These are phyloP conservation scores for Drosophila cardini DNA, from an alignment of 1,140 invertebrate species.

Conservation along the genomic window DNA sequence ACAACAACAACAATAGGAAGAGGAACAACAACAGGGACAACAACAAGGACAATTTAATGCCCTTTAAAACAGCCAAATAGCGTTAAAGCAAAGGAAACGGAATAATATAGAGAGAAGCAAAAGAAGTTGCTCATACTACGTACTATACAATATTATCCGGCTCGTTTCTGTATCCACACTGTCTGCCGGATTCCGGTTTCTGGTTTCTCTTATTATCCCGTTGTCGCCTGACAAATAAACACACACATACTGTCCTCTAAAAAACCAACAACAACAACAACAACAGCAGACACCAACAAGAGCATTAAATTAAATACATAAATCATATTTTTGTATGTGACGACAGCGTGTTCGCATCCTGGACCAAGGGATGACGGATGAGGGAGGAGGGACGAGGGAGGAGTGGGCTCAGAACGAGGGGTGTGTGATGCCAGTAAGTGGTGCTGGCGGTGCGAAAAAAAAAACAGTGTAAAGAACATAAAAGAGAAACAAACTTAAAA, in stretches of 20 bases:
- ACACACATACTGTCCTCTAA: constrained; percentile 59
- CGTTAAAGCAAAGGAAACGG: constrained; percentile 71
- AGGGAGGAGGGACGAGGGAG: constrained; percentile 8
- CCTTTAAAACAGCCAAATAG: constrained; percentile 78
- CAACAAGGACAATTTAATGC: constrained; percentile 71
- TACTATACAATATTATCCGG: not conserved
- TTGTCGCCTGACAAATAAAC: constrained; percentile 82
- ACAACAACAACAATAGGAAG: constrained; percentile 5
- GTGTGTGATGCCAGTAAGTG: constrained; percentile 19
- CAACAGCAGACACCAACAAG: constrained; percentile 47
- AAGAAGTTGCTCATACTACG: not conserved
- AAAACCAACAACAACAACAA: constrained; percentile 27
- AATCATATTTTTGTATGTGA: constrained; percentile 74
- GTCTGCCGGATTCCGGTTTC: constrained; percentile 37
- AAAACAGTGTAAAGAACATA: constrained; percentile 7
- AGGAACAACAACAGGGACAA: not conserved
- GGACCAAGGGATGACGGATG: not conserved
- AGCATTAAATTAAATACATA: constrained; percentile 83
- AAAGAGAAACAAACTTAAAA: constrained; percentile 11
- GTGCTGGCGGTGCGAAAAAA: constrained; percentile 20
- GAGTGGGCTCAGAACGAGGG: constrained; percentile 12
- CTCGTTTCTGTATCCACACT: not conserved
- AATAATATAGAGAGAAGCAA: constrained; percentile 15
- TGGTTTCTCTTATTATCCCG: constrained; percentile 73
- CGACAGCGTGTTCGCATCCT: constrained; percentile 56